Percentiles rank a stretch among this genome's conserved stretches.
Conservation (phyloP, 2,113 vertebrate genomes). For the Grus americana region DNA sequence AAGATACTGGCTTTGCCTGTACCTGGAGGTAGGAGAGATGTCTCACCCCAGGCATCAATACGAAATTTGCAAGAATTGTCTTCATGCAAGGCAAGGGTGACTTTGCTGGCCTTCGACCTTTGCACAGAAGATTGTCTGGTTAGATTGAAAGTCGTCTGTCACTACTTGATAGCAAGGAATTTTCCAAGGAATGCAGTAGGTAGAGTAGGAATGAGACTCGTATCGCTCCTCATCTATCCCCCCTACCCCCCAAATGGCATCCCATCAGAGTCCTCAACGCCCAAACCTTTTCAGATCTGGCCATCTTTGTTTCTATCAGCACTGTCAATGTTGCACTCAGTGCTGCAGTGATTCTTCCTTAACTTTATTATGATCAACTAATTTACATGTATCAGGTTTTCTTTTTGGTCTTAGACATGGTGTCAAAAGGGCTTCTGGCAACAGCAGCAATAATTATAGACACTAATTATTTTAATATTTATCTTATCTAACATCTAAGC, state of each 20-base stretch:
- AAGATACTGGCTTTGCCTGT: background rate
- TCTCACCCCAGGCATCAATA: background rate
- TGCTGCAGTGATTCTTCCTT: background rate
- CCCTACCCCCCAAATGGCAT: background rate
- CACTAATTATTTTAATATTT: constrained; percentile 48
- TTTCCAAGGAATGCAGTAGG: background rate
- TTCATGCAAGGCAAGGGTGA: background rate
- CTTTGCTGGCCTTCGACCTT: background rate
- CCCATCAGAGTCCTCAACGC: background rate
- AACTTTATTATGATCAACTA: background rate
- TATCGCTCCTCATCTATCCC: background rate
- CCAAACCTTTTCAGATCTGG: background rate
- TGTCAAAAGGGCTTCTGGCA: constrained; percentile 45
- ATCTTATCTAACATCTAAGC: constrained; percentile 53
- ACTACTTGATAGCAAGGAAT: background rate
- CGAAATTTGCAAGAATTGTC: background rate
- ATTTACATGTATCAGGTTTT: background rate
- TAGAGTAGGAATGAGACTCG: background rate
- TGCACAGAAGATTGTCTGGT: background rate
- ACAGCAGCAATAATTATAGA: constrained; percentile 11
- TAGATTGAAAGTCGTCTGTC: background rate
- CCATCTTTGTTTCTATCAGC: background rate
- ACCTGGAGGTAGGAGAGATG: background rate
- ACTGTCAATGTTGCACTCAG: background rate
- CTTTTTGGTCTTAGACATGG: background rate